Base-by-base conservation (phyloP, 2,113 vertebrate genomes). In the Lutjanus erythropterus region DNA sequence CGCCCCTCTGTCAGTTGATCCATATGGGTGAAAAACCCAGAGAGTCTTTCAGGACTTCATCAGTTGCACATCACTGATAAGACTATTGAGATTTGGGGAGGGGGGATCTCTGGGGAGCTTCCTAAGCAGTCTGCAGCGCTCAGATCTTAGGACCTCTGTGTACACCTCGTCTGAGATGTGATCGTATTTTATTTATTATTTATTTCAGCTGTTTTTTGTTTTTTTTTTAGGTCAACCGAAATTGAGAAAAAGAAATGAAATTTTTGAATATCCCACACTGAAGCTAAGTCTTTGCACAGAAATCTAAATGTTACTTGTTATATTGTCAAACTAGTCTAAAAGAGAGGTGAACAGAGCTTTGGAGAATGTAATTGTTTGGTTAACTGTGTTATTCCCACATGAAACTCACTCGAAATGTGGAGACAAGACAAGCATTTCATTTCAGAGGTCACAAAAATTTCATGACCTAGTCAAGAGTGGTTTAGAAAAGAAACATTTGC, bases 21-120 rank as follows among this genome's bases (percentile, higher is more conserved):
- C 86, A 83, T 81, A 78, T 14, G n/a, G 69, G 69, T 31, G 23
- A 71, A 46, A n/a, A 77, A 69, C 76, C 80, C 49, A 7, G 62
- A 79, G 71, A 88, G 77, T 82, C 88, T 90, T 91, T 86, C 74
- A 86, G 78, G 85, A 88, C 85, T 92, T 93, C 90, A 92, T 94
- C 90, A 89, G 85, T 88, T 86, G 68, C 88, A 79, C 78, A 90
- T 86, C 84, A 81, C 67, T 79, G 93, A 94, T 95, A 94, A 94
- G 87, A 78, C 83, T 44, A 79, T 77, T 75, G 88, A 89, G 87
- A 88, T 46, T 6, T 0, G 5, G 37, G 11, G 39, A 4, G 50
- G 9, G 5, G 14, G 21, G 8, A 23, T 71, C 66, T 80, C 70
- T 41, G 56, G 37, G 75, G 59, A 47, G 50, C 35, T 25, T 67